Conservation (phyloP, 1,140 invertebrate species). For the Nebria ingens region DNA sequence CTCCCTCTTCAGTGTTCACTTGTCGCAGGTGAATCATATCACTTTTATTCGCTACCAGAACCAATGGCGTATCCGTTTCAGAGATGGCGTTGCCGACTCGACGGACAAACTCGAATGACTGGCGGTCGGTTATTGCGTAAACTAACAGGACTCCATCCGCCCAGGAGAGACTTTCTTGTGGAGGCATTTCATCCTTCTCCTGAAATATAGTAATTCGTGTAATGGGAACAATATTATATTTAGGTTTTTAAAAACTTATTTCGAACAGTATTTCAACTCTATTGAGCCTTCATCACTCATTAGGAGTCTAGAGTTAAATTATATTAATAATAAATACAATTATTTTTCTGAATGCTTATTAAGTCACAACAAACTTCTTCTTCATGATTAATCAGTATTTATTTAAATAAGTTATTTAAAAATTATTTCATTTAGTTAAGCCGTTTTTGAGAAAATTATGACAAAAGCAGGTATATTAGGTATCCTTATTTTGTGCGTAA, state of each 20-base stretch:
- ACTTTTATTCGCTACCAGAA: slow-evolving; percentile 79
- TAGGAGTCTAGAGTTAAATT: too few relatives aligned
- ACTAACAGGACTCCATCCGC: slow-evolving; percentile 81
- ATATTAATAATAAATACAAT: too few relatives aligned
- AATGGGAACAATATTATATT: too few relatives aligned
- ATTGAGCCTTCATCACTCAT: too few relatives aligned
- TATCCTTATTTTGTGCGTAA: too few relatives aligned
- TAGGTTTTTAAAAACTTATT: not conserved
- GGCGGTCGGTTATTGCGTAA: slow-evolving; percentile 82
- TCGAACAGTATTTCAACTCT: not conserved
- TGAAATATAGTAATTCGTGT: slow-evolving; percentile 30
- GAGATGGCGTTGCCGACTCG: slow-evolving; percentile 59
- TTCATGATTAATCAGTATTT: too few relatives aligned
- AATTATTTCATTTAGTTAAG: too few relatives aligned
- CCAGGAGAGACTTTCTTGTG: slow-evolving; percentile 70
- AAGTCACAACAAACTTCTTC: too few relatives aligned
- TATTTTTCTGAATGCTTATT: too few relatives aligned
- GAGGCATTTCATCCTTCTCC: slow-evolving; percentile 60
- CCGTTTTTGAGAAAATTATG: too few relatives aligned
- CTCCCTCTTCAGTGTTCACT: slow-evolving; percentile 78
- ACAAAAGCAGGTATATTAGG: too few relatives aligned
- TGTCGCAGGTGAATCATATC: slow-evolving; percentile 87
- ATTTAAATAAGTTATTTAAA: too few relatives aligned
- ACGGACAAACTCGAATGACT: slow-evolving; percentile 75
- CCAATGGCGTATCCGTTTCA: slow-evolving; percentile 60